These are phyloP conservation scores for Drosophila setosimentum DNA, from an alignment of 2,888 invertebrate species.

Conservation along the genomic window DNA sequence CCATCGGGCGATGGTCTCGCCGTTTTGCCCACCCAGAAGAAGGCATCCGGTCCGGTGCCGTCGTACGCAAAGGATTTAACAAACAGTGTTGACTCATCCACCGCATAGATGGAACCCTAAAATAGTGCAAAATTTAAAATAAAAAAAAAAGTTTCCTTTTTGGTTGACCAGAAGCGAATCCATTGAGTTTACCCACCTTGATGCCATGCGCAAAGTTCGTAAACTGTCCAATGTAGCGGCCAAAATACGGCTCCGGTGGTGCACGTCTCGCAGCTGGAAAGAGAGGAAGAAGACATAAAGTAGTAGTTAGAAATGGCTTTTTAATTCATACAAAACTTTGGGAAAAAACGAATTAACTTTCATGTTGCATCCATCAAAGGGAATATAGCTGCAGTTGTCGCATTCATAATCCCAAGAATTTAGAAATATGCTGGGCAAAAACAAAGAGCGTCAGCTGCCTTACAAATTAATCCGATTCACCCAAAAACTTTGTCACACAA, in stretches of 20 bases:
- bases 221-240: constrained; percentile 90
- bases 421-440: constrained; percentile 35
- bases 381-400: constrained; percentile 35
- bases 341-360: constrained; percentile 12
- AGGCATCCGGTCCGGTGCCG: constrained; percentile 94
- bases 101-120: constrained; percentile 92
- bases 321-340: constrained; percentile 22
- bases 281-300: neutral
- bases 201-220: constrained; percentile 92
- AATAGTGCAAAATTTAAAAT: neutral
- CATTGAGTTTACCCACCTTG: constrained; percentile 77
- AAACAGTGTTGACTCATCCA: constrained; percentile 95
- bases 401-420: constrained; percentile 66
- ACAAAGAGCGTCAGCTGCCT: constrained; percentile 46
- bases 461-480: constrained; percentile 71
- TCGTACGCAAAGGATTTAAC: constrained; percentile 95
- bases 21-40: constrained; percentile 95
- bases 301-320: constrained; percentile 16
- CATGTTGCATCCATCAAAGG: constrained; percentile 17
- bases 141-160: neutral
- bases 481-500: constrained; percentile 54
- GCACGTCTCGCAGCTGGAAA: constrained; percentile 80
- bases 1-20: constrained; percentile 93
- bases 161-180: neutral
- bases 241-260: constrained; percentile 90